Conservation (phyloP, 2,113 vertebrate species). For the Calidris pugnax region DNA sequence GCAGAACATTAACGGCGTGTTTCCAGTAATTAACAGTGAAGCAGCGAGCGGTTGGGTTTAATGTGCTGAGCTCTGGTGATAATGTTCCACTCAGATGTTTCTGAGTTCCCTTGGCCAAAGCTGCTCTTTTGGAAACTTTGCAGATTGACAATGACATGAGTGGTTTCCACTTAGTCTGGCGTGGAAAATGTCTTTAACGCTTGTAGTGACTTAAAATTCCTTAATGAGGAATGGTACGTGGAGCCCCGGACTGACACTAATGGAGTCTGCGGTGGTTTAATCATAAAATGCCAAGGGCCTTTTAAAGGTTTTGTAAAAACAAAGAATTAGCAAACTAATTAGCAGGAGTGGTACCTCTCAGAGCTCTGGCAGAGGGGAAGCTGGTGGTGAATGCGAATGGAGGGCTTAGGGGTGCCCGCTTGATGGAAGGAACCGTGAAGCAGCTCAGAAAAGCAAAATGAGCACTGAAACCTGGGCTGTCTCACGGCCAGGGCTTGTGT, state of each 20-base stretch:
- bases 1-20: neutral
- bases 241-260: neutral
- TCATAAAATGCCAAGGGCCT: neutral
- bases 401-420: neutral
- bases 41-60: neutral
- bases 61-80: constrained; percentile 14
- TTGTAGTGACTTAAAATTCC: neutral
- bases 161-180: neutral
- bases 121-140: neutral
- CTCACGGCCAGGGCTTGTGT: neutral
- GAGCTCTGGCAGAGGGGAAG: neutral
- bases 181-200: neutral
- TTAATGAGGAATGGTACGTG: neutral
- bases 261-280: neutral
- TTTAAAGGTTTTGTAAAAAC: neutral
- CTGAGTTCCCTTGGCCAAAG: neutral
- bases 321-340: neutral
- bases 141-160: neutral
- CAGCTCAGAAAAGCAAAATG: neutral
- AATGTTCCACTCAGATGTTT: neutral
- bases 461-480: rapidly evolving
- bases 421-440: neutral
- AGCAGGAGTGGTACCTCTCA: neutral
- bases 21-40: constrained; percentile 23
- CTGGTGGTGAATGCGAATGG: neutral